Conservation (phyloP, 92 coral and sea anemone genomes). For the Actinernus sp. region DNA sequence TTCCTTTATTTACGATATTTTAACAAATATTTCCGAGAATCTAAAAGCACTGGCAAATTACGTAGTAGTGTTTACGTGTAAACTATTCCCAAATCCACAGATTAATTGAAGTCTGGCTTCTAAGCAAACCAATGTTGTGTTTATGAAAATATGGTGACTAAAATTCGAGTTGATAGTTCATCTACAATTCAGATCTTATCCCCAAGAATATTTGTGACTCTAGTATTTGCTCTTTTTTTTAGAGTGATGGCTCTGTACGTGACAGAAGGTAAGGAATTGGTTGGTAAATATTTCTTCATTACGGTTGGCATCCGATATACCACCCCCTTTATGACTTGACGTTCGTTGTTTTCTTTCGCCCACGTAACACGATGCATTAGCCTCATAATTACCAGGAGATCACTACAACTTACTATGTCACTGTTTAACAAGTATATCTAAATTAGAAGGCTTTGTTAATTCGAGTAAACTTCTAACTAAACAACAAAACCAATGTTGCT, state of each 20-base stretch:
- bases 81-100: conserved; percentile 36
- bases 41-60: background rate
- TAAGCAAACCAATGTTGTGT: background rate
- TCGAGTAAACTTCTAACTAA: conserved; percentile 25
- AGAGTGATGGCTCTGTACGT: conserved; percentile 73
- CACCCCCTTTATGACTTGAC: too few species aligned
- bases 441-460: conserved; percentile 11
- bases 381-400: conserved; percentile 10
- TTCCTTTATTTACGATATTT: background rate
- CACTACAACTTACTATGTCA: conserved; percentile 6
- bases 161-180: conserved; percentile 38
- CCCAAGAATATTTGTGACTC: too few species aligned
- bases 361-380: background rate
- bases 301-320: too few species aligned
- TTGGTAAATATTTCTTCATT: too few species aligned
- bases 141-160: background rate
- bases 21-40: conserved; percentile 1
- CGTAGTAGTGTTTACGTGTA: conserved; percentile 28
- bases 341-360: conserved; percentile 3
- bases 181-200: too few species aligned
- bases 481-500: conserved; percentile 21
- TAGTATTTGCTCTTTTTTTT: conserved; percentile 13
- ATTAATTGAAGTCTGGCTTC: conserved; percentile 26
- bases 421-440: conserved; percentile 9
- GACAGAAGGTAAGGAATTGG: conserved; percentile 82